Conservation (phyloP, 64 coral and sea anemone genomes). For the Platygyra sinensis region DNA sequence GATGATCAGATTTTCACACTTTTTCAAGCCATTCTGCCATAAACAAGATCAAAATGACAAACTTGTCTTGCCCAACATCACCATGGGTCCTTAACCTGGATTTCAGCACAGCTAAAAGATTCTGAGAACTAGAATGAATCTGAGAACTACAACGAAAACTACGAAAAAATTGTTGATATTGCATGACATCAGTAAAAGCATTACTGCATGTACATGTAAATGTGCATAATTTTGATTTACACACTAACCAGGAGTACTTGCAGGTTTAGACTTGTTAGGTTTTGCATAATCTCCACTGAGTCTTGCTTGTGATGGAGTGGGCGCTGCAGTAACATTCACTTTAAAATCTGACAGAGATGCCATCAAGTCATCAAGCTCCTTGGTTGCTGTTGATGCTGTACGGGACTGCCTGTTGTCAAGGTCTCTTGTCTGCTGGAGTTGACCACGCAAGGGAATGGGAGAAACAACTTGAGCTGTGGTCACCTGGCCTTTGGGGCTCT, state of each 20-base stretch:
- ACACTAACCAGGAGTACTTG: background rate
- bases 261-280: conserved; percentile 71
- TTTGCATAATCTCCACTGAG: conserved; percentile 98
- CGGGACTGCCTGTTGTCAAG: conserved; percentile 61
- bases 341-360: conserved; percentile 99
- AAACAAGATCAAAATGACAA: too few species aligned
- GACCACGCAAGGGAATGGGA: conserved; percentile 23
- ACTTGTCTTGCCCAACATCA: too few species aligned
- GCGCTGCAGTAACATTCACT: conserved; percentile 90
- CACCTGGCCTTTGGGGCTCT: conserved; percentile 30
- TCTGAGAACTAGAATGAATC: too few species aligned
- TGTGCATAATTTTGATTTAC: too few species aligned
- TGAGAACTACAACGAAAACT: too few species aligned
- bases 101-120: too few species aligned
- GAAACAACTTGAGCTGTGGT: conserved; percentile 36
- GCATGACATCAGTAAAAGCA: background rate
- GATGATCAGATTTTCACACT: too few species aligned
- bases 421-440: conserved; percentile 37
- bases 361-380: conserved; percentile 97
- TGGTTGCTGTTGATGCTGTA: conserved; percentile 93
- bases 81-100: too few species aligned
- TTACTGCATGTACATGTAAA: background rate
- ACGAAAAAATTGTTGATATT: too few species aligned
- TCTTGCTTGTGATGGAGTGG: conserved; percentile 63
- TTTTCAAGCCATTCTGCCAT: too few species aligned